Base-by-base conservation (phyloP, 2,888 invertebrate genomes). In the Drosophila leonis region DNA sequence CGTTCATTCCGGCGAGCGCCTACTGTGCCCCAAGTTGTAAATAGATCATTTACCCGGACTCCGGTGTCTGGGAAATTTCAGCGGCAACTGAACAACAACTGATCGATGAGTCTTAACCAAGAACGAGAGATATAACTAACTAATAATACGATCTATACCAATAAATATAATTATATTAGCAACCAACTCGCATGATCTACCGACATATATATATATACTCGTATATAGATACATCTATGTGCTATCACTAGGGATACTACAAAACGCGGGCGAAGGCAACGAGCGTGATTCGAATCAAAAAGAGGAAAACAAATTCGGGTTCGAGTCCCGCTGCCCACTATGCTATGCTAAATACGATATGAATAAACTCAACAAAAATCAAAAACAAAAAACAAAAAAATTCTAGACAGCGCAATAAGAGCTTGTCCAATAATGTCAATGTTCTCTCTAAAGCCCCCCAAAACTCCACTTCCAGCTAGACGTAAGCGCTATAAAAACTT, bases 1-100 rank as follows among this genome's bases (percentile, higher is more conserved):
- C 27, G 24, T 42, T 35, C 41, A n/a, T 24, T 15, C 6, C 35
- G 42, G 48, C 41, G 54, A 55, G 39, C 27, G 10, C 24, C 46
- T 35, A 48, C 75, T 69, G 72, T 57, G 59, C 41, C 39, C 46
- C 41, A 60, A 70, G 71, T 69, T 80, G 78, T 82, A 80, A 69
- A 82, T 78, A 80, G 71, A 68, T 78, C 65, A 68, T 48, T 52
- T 64, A 27, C 37, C 35, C 42, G 39, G 49, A 55, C 20, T n/a
- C 51, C 33, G 49, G 24, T n/a, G 39, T 31, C 54, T 42, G 59
- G 51, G 60, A 20, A 48, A n/a, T 0, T 15, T 29, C 31, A 49
- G 42, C 48, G 42, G 49, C 35, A 64, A 54, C 41, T 44, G 33
- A 62, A 48, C n/a, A 60, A 71, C 33, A 57, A 71, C 33, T 51